Base-by-base conservation (phyloP, 2,113 vertebrate genomes). In the Marmota flaviventris region DNA sequence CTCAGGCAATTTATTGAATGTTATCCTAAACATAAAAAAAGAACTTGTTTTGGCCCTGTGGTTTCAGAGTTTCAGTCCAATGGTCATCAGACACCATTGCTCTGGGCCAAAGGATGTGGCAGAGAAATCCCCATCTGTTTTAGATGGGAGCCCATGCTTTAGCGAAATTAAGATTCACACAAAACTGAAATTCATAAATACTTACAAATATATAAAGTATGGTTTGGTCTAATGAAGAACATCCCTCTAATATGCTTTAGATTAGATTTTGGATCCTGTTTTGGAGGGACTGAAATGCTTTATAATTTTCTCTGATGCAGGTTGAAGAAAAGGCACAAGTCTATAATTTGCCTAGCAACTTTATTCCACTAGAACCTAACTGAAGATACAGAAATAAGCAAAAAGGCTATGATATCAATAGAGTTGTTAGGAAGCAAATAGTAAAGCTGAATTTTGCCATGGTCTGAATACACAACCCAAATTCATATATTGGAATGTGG, bases 351-450 rank as follows among this genome's bases (percentile, higher is more conserved):
- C 1, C 45, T 69, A 82, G 42, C 56, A 94, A 51, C 2, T 53
- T 73, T 34, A 92, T 78, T 63, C 32, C 2, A 70, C 22, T 83
- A 69, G 69, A 90, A 45, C 10, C 70, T 73, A 81, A 76, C 0
- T 94, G 34, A 14, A 77, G 75, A 18, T 27, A 27, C 4, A 72
- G 70, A 91, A 83, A 94, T 81, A 92, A 88, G 22, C 75, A 94
- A 18, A 85, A 72, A 27, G 29, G 20, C 5, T 67, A 32, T 45
- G 51, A 77, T 18, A 76, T 97, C n/a, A 83, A 65, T 79, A 96
- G 12, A 56, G 37, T n/a, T 48, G 22, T 32, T 25, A 51, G 42
- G 37, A 92, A 95, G 24, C 16, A 65, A 87, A 29, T 20, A 77
- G 56, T 45, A 73, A 65, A 82, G 13, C 3, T 72, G 69, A 73